These are phyloP conservation scores for Drosophila prolongata DNA, from an alignment of 2,888 invertebrate species.

Conservation along the genomic window DNA sequence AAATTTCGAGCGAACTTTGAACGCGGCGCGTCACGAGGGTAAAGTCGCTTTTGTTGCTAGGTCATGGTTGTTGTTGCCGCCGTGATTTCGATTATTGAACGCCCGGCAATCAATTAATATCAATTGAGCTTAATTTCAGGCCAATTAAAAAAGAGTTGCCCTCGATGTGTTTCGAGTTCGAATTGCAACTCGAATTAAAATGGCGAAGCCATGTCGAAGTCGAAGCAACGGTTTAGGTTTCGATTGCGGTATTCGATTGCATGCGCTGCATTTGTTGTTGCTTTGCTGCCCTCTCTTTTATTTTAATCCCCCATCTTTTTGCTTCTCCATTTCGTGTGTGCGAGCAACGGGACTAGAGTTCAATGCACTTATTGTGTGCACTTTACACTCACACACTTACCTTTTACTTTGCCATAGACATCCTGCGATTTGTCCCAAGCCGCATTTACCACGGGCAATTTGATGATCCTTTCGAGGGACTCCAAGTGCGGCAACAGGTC, in stretches of 20 bases:
- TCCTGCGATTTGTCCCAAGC: conserved; percentile 86
- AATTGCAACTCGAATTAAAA: conserved; percentile 67
- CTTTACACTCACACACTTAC: conserved; percentile 77
- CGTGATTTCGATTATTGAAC: conserved; percentile 50
- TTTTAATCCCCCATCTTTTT: conserved; percentile 15
- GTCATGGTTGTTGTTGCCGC: conserved; percentile 67
- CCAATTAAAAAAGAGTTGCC: conserved; percentile 55
- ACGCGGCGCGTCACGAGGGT: conserved; percentile 43
- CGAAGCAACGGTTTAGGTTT: conserved; percentile 61
- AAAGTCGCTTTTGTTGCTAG: conserved; percentile 57
- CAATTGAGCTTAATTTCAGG: conserved; percentile 75
- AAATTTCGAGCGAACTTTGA: conserved; percentile 36
- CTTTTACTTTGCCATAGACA: conserved; percentile 87
- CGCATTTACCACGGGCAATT: conserved; percentile 86
- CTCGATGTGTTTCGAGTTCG: conserved; percentile 38
- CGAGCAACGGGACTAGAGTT: conserved; percentile 47
- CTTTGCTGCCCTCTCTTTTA: conserved; percentile 34
- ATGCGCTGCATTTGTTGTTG: conserved; percentile 46
- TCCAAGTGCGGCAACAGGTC: conserved; percentile 85
- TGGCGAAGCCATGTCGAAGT: conserved; percentile 54
- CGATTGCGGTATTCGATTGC: conserved; percentile 52
- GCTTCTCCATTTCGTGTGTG: conserved; percentile 46
- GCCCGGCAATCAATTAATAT: conserved; percentile 67
- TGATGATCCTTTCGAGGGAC: conserved; percentile 86
- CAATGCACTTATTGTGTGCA: conserved; percentile 53